Evolutionary conservation across 2,888 invertebrate species (phyloP).

Genomic region (Himalopsyche kuldschensis): DNA sequence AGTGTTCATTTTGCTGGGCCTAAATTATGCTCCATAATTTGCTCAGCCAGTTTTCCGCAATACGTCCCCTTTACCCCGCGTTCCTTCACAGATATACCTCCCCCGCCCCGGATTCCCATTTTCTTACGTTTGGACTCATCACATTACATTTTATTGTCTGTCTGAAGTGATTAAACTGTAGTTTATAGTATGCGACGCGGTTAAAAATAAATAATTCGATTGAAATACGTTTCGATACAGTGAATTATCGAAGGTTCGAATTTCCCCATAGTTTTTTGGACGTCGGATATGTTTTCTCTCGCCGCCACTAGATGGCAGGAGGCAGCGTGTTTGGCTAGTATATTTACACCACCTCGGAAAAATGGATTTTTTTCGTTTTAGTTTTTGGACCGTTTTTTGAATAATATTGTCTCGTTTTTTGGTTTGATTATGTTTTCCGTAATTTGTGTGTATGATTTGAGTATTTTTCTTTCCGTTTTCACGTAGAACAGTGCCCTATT

Average conservation of each 20-base stretch:
- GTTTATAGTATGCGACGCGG: background rate
- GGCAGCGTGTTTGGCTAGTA: constrained; percentile 21
- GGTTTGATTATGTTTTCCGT: background rate
- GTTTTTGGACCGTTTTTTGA: background rate
- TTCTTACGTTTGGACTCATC: background rate
- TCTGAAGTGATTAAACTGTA: background rate
- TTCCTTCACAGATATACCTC: background rate
- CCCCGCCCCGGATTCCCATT: background rate
- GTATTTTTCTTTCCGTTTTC: background rate
- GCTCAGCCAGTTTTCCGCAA: background rate
- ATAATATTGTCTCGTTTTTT: background rate
- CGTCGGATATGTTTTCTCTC: background rate
- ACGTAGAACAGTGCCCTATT: background rate
- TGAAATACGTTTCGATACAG: background rate
- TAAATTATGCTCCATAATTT: background rate
- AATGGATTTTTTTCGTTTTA: constrained; percentile 27
- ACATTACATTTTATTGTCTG: background rate
- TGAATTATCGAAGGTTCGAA: background rate
- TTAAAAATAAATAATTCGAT: background rate
- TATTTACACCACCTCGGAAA: constrained; percentile 28
- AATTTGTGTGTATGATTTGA: background rate
- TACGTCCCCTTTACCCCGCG: background rate
- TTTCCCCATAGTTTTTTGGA: background rate
- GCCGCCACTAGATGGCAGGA: constrained; percentile 17
- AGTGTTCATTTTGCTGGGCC: background rate